Conservation (phyloP, 2,113 vertebrate genomes). For the Sphaerodactylus townsendi region DNA sequence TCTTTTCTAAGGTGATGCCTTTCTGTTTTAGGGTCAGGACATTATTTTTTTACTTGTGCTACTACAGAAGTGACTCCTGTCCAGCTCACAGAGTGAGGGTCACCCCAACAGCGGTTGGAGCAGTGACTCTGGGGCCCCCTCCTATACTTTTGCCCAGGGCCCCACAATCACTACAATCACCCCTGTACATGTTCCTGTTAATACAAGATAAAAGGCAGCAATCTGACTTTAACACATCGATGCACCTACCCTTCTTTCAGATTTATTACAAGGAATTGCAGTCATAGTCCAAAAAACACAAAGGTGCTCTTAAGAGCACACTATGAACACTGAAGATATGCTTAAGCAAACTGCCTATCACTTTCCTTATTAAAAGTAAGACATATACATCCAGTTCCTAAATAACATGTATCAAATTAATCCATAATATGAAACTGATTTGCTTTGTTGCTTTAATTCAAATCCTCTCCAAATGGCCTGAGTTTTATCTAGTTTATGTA, state of each 20-base stretch:
- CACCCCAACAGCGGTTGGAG: too few species aligned
- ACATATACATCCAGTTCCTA: constrained; percentile 2
- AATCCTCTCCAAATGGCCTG: constrained; percentile 1
- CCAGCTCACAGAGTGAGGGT: too few species aligned
- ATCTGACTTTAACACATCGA: background rate
- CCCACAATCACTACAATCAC: too few species aligned
- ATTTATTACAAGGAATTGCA: background rate
- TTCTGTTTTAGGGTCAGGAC: too few species aligned
- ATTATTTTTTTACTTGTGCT: background rate
- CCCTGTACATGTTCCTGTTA: background rate
- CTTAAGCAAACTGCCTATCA: background rate
- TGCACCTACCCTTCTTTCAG: background rate
- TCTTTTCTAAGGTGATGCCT: too few species aligned
- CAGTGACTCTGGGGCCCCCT: too few species aligned
- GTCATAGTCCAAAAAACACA: too few species aligned
- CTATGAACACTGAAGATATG: background rate
- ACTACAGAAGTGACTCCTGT: too few species aligned
- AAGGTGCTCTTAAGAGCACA: background rate
- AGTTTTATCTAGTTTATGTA: constrained; percentile 49
- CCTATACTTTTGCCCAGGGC: too few species aligned
- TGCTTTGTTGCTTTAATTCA: constrained; percentile 37
- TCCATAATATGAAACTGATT: constrained; percentile 19
- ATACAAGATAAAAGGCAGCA: background rate
- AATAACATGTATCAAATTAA: background rate
- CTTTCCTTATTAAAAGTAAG: background rate